Evolutionary conservation across 53 echinoderm and acorn worm species (phyloP).

Genomic region (Glandiceps talaboti): DNA sequence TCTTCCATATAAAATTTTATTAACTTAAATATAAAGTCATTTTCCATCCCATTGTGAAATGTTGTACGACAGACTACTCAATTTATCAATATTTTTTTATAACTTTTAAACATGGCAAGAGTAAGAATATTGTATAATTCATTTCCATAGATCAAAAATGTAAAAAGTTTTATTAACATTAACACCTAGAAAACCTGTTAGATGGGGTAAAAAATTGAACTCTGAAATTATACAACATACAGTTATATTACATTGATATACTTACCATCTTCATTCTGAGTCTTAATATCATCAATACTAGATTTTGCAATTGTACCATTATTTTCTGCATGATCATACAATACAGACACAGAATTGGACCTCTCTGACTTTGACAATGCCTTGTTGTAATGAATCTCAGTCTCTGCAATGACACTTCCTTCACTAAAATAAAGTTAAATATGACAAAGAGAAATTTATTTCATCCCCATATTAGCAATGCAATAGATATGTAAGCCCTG

Average conservation of each 20-base stretch:
- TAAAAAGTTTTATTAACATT: too few relatives aligned
- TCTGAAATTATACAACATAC: background rate
- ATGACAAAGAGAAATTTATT: background rate
- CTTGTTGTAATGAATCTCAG: background rate
- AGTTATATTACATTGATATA: too few relatives aligned
- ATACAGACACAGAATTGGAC: background rate
- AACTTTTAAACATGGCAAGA: too few relatives aligned
- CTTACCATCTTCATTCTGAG: background rate
- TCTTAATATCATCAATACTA: background rate
- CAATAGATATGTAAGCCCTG: too few relatives aligned
- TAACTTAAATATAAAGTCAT: too few relatives aligned
- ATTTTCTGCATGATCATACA: background rate
- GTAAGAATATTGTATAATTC: too few relatives aligned
- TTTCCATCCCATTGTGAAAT: too few relatives aligned
- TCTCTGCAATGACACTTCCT: conserved; percentile 1
- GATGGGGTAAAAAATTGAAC: too few relatives aligned
- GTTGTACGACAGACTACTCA: too few relatives aligned
- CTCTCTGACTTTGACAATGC: background rate
- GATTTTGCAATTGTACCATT: background rate
- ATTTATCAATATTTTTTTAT: too few relatives aligned
- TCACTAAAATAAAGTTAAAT: background rate
- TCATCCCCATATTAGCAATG: background rate
- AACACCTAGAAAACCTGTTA: too few relatives aligned
- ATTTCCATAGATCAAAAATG: background rate
- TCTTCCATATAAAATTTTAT: too few relatives aligned